Percentiles rank a stretch among this genome's conserved stretches.
Conservation (phyloP, 2,888 invertebrate species). For the Chirona hameri region DNA sequence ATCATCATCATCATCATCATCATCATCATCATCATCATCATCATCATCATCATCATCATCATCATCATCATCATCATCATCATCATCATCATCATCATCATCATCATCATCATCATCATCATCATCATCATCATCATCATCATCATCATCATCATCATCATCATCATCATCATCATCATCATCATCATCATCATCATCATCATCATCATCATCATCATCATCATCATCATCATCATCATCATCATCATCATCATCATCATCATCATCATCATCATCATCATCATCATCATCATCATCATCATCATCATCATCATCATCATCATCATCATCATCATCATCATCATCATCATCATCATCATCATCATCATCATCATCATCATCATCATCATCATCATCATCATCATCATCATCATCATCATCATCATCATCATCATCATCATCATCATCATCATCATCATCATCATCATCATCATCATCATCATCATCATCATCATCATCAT, state of each 20-base stretch:
- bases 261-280: slow-evolving; percentile 22
- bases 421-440: slow-evolving; percentile 22
- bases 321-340: slow-evolving; percentile 22
- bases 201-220: slow-evolving; percentile 10
- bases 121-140: slow-evolving; percentile 22
- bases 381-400: slow-evolving; percentile 22
- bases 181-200: slow-evolving; percentile 22
- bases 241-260: slow-evolving; percentile 22
- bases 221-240: slow-evolving; percentile 12
- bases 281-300: slow-evolving; percentile 22
- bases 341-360: slow-evolving; percentile 22
- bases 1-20: background rate
- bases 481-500: background rate
- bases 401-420: slow-evolving; percentile 22
- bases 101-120: slow-evolving; percentile 22
- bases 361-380: slow-evolving; percentile 22
- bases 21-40: background rate
- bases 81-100: slow-evolving; percentile 22
- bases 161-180: slow-evolving; percentile 22
- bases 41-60: background rate
- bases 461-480: slow-evolving; percentile 10
- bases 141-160: slow-evolving; percentile 22
- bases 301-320: slow-evolving; percentile 22
- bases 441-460: slow-evolving; percentile 22
- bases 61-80: background rate